Evolutionary conservation across 2,888 invertebrate species (phyloP), one percentile per base, ranked within the genome.

Genomic region (Scaptodrosophila latifasciaeformis): DNA sequence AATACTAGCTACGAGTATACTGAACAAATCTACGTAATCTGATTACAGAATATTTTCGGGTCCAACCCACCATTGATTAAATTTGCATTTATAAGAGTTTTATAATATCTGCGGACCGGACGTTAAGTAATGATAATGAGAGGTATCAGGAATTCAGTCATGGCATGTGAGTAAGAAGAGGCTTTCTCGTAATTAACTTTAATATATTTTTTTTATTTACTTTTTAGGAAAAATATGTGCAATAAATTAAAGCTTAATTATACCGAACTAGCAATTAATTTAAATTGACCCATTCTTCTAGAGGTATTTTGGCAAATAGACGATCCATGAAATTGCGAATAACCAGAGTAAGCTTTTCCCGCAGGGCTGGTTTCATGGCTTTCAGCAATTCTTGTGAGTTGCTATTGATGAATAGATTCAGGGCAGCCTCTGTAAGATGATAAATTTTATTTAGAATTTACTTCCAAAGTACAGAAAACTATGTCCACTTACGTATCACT

Each of bases 361-460:
- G 91, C 52, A 95, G 87, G 74, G 93, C 91, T 0, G 95, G 95
- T 81, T 95, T 95, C 95, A 95, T 95, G 87, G 95, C 95, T 80
- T 92, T 93, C 40, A 95, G 86, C 10, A 95, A 86, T 65, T 95
- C 95, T 79, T 95, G 94, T 0, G 93, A 91, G 84, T 95, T 94
- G 1, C 93, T 92, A 85, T 95, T 95, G 85, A 95, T 95, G 87
- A 95, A 95, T 42, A 94, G 87, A 86, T 95, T 95, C 59, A 95
- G 85, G 10, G 94, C 95, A 12, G 94, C 94, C 85, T 94, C 95
- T 95, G 89, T 18, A 62, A 58, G 17, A n/a, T n/a, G n/a, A n/a
- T n/a, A n/a, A n/a, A n/a, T n/a, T n/a, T n/a, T n/a, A n/a, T n/a
- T n/a, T 24, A 24, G 10, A 24, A n/a, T n/a, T n/a, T n/a, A n/a